A percentile compares a stretch with the other conserved stretches of the same genome.
Evolutionary conservation across 2,797 vertebrate genomes (phyloP).

Genomic region (Syngnathus rostellatus): DNA sequence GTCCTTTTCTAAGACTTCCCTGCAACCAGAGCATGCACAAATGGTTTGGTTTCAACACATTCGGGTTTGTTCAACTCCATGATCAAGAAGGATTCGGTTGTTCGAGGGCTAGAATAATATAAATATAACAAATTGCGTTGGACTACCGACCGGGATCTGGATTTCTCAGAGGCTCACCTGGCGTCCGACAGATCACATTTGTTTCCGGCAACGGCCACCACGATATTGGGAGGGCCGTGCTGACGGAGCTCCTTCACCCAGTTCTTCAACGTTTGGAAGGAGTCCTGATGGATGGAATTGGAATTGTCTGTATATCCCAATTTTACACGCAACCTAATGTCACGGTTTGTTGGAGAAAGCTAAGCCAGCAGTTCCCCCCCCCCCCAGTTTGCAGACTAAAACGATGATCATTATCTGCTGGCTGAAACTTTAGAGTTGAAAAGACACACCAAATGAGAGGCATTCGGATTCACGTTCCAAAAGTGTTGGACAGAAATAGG

Average conservation of each 20-base stretch:
- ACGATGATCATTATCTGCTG: too few relatives aligned
- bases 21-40: slow-evolving; percentile 47
- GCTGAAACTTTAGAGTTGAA: background rate
- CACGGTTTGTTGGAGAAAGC: background rate
- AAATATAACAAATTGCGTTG: too few relatives aligned
- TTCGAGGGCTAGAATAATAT: too few relatives aligned
- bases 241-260: slow-evolving; percentile 98
- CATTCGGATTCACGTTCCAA: background rate
- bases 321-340: too few relatives aligned
- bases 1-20: slow-evolving; percentile 93
- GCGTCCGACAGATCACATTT: slow-evolving; percentile 93
- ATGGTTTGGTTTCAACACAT: background rate
- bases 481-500: background rate
- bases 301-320: too few relatives aligned
- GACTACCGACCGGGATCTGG: too few relatives aligned
- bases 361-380: background rate
- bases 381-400: background rate
- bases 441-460: background rate
- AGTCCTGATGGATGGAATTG: slow-evolving; percentile 70
- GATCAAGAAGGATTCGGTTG: slow-evolving; percentile 15
- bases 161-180: slow-evolving; percentile 65
- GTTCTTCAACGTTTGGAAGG: slow-evolving; percentile 93
- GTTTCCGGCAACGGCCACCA: slow-evolving; percentile 95
- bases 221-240: slow-evolving; percentile 94
- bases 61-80: slow-evolving; percentile 10